Evolutionary conservation across 2,113 vertebrate genomes (phyloP), one percentile per base, ranked within the genome.

Genomic region (Cololabis saira): DNA sequence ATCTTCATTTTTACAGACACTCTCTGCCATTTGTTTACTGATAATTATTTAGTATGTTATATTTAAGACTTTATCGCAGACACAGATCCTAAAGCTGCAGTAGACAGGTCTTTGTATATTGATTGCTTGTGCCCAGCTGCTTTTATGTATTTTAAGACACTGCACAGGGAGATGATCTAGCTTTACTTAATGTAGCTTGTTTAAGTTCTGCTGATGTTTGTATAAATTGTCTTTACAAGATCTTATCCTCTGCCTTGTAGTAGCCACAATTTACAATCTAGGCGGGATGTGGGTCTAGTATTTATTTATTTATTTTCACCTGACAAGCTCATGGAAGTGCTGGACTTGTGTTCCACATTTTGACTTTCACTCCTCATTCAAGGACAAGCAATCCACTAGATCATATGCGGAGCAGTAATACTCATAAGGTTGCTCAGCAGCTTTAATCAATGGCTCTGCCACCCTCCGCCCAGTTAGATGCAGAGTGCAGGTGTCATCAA

Each of bases 401-500:
- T 69, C 54, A 78, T 68, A 77, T 71, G 79, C 67, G 78, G 33
- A 53, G 59, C 59, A 61, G 51, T 69, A 74, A 83, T 74, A 43
- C 81, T 15, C 18, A 60, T 59, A 18, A 44, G 59, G 59, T 70
- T 65, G 47, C 67, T 37, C 52, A 16, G 40, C 19, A 17, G 75
- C 67, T 88, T 76, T 76, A 81, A 84, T 87, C 79, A 81, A 82
- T 85, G 71, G 73, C 68, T 15, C 45, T 15, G 19, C 57, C 76
- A 2, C 71, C 67, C 57, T 73, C 64, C 53, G 30, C 70, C 47
- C 47, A 42, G 55, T 69, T 56, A 53, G 74, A 62, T 13, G 62
- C 27, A 9, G 54, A 62, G 74, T 61, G 67, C 87, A 89, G 89
- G 86, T 91, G 87, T 81, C 76, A 64, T 87, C 70, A 82, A 84